Evolutionary conservation across 2,888 invertebrate species (phyloP).

Genomic region (Hyalella azteca): DNA sequence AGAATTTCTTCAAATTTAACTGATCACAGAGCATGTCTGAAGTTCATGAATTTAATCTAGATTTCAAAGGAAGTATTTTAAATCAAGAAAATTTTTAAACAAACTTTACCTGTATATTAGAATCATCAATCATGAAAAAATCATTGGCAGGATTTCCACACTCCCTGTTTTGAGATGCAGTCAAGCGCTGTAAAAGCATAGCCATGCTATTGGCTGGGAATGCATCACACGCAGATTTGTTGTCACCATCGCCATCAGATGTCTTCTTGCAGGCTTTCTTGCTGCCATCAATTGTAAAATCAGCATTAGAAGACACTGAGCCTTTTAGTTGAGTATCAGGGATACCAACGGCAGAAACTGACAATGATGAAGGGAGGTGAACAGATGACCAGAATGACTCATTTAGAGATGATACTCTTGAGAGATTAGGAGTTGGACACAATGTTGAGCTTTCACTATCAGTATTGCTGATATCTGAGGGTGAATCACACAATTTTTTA

Average conservation of each 20-base stretch:
- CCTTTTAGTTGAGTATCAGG: not conserved
- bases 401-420: not conserved
- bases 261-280: not conserved
- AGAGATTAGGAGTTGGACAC: not conserved
- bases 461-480: not conserved
- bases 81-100: too few species aligned
- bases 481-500: not conserved
- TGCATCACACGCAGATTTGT: too few species aligned
- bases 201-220: constrained; percentile 12
- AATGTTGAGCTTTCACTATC: not conserved
- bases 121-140: not conserved
- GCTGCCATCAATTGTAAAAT: not conserved
- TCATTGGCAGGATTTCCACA: not conserved
- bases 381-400: constrained; percentile 3
- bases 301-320: not conserved
- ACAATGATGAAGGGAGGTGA: not conserved
- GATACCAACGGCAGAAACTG: not conserved
- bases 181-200: constrained; percentile 1
- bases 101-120: not conserved
- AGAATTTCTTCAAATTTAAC: too few species aligned
- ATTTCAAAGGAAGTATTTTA: too few species aligned
- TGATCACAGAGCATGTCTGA: too few species aligned
- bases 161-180: not conserved
- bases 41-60: too few species aligned
- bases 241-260: not conserved